These are phyloP conservation scores for Heliconius ismenius DNA, from an alignment of 2,888 invertebrate species.

Conservation along the genomic window DNA sequence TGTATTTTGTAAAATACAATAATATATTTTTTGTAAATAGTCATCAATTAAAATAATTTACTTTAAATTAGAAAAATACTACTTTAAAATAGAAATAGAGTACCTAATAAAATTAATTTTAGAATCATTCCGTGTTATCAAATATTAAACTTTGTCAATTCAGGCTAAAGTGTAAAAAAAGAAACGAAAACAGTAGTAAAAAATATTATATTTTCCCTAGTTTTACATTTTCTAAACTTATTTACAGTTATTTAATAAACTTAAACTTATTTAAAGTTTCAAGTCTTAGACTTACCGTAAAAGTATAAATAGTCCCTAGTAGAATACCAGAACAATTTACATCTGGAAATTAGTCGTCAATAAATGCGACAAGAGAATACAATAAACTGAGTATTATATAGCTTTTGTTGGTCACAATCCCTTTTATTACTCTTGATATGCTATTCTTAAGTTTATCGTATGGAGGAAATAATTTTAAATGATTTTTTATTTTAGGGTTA, in stretches of 20 bases:
- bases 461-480: neutral
- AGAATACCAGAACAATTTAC: constrained; percentile 35
- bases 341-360: constrained; percentile 37
- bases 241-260: no score
- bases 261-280: neutral
- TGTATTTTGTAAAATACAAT: no score
- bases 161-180: neutral
- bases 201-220: no score
- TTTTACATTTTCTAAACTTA: no score
- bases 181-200: no score
- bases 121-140: no score
- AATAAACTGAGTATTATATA: constrained; percentile 67
- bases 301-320: constrained; percentile 62
- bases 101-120: no score
- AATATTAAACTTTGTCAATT: no score
- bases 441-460: neutral
- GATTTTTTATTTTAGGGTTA: neutral
- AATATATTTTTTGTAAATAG: no score
- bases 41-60: no score
- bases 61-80: no score
- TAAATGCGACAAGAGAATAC: constrained; percentile 46
- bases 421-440: constrained; percentile 52
- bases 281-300: constrained; percentile 54
- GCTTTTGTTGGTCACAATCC: constrained; percentile 57
- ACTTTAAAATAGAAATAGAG: no score